Evolutionary conservation across 2,888 invertebrate species (phyloP), one percentile per base, ranked within the genome.

Genomic region (Andrena hattorfiana): DNA sequence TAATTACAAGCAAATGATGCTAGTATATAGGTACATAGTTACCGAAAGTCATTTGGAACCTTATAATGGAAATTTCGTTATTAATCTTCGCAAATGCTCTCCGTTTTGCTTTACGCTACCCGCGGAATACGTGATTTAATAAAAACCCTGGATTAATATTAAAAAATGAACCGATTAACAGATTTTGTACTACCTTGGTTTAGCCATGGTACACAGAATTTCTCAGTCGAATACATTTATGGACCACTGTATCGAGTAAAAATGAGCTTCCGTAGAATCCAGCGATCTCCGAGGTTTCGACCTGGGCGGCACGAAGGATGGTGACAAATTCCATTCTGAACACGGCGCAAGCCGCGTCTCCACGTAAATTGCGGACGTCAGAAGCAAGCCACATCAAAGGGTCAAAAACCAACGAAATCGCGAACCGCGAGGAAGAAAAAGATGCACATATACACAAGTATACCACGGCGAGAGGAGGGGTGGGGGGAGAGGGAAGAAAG

Each of bases 301-400:
- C 48, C 30, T 42, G 42, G 26, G 68, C 4, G 13, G 26, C n/a
- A 23, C n/a, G 59, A 54, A 54, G 54, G 62, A 51, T 30, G 56
- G 48, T 81, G 81, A 81, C 68, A 81, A 78, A 81, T 81, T 78
- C 79, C 79, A 68, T 72, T 72, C 67, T 54, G 78, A 77, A 67
- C 66, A 32, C 42, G 77, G 64, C 42, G 26, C 51, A 28, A 28
- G 54, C 30, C 59, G 42, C 51, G 62, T 72, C 69, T 56, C 60
- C 81, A 20, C 69, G 51, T 77, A 60, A 79, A 56, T 69, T 64
- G 8, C 56, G 63, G 48, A 80, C 64, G 80, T 80, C 80, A 60
- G 73, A 32, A 64, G 51, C 80, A 73, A 72, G 56, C 26, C 51
- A 49, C 72, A 60, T 59, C 70, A 67, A 77, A 83, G 77, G 32